Percentiles rank a stretch among this genome's conserved stretches.
Conservation (phyloP, 2,797 vertebrate species). For the Mastacembelus armatus region DNA sequence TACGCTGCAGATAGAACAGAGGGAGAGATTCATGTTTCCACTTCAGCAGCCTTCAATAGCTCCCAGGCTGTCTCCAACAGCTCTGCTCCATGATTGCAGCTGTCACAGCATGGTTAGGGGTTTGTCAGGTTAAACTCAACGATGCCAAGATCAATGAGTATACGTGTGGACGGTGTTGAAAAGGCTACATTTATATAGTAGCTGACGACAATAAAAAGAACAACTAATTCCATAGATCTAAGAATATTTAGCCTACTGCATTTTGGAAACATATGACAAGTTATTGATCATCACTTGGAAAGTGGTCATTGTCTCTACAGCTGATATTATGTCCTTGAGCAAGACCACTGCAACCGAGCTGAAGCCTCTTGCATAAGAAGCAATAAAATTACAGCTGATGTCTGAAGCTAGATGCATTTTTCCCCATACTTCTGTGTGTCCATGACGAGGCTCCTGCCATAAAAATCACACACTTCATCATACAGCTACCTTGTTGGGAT, state of each 20-base stretch:
- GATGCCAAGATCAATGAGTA: slow-evolving; percentile 23
- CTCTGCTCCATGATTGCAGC: slow-evolving; percentile 45
- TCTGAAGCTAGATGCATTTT: not conserved
- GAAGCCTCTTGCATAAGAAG: not conserved
- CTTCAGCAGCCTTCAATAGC: slow-evolving; percentile 57
- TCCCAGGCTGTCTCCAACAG: slow-evolving; percentile 38
- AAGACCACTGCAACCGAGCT: slow-evolving; percentile 3
- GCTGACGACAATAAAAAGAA: too few species aligned
- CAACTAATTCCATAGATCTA: too few species aligned
- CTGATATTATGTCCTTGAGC: slow-evolving; percentile 2
- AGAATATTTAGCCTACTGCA: not conserved
- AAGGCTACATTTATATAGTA: too few species aligned
- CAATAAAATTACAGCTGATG: slow-evolving; percentile 7
- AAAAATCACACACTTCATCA: slow-evolving; percentile 1
- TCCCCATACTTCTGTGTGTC: not conserved
- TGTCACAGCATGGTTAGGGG: slow-evolving; percentile 49
- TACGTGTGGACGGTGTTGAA: not conserved
- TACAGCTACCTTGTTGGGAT: not conserved
- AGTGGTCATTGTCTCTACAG: not conserved
- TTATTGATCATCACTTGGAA: not conserved
- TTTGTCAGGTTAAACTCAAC: slow-evolving; percentile 51
- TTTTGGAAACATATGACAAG: not conserved
- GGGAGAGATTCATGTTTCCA: slow-evolving; percentile 59
- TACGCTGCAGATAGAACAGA: slow-evolving; percentile 53
- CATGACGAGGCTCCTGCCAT: too few species aligned